A percentile compares a stretch with the other conserved stretches of the same genome.
Evolutionary conservation across 2,113 vertebrate species (phyloP).

Genomic region (Hepsetus odoe): DNA sequence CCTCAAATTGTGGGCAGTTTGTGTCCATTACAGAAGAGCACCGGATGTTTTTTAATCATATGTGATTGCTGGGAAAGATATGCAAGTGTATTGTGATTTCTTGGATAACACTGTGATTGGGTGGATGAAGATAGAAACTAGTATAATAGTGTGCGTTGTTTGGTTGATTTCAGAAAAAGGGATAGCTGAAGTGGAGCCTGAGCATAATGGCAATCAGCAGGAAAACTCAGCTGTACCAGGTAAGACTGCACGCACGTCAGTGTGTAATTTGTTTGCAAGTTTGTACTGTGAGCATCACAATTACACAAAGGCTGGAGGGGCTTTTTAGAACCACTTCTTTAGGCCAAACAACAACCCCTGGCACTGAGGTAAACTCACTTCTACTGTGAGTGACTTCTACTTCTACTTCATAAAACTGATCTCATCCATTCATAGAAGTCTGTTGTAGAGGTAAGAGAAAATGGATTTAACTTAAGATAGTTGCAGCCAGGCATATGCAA

Average conservation of each 20-base stretch:
- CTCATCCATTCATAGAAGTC: background rate
- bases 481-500: slow-evolving; percentile 29
- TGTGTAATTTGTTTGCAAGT: background rate
- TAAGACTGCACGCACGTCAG: slow-evolving; percentile 50
- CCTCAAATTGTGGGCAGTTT: background rate
- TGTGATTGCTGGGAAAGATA: background rate
- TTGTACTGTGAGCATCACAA: background rate
- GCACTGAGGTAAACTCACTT: background rate
- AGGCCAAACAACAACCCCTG: background rate
- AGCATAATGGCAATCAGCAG: slow-evolving; percentile 82
- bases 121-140: background rate
- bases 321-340: background rate
- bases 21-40: background rate
- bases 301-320: background rate
- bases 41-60: background rate
- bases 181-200: slow-evolving; percentile 83
- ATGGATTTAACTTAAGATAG: background rate
- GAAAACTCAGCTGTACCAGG: slow-evolving; percentile 85
- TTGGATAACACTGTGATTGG: background rate
- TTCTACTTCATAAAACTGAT: background rate
- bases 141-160: slow-evolving; percentile 10
- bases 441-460: background rate
- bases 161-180: slow-evolving; percentile 77
- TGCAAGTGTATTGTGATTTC: background rate
- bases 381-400: background rate